Percentiles rank a stretch among this genome's conserved stretches.
phyloP scores from a whole-genome alignment of 2,113 vertebrate species.

The Callaeas wilsoni region DNA sequence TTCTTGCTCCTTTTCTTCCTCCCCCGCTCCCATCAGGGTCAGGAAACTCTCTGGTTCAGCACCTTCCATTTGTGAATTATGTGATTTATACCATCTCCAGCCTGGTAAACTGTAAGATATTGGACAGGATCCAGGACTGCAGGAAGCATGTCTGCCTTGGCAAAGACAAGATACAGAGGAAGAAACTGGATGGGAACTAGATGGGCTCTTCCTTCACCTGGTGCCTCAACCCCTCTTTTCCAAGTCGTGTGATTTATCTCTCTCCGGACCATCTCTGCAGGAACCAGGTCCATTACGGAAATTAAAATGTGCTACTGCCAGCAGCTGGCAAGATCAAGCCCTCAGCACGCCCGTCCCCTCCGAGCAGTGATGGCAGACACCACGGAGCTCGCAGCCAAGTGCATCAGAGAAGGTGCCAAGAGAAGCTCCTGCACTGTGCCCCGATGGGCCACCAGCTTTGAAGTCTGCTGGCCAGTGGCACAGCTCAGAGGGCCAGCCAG shows the following conservation, averaged over 20 bases:
- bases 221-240: neutral
- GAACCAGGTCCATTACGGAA: conserved; percentile 61
- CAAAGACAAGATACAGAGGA: neutral
- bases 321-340: conserved; percentile 39
- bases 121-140: neutral
- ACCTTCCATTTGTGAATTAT: neutral
- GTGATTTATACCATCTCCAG: neutral
- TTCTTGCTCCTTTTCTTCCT: neutral
- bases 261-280: neutral
- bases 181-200: conserved; percentile 15
- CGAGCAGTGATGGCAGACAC: neutral
- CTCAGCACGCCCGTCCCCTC: neutral
- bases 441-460: neutral
- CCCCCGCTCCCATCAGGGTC: neutral
- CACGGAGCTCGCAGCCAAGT: neutral
- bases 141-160: neutral
- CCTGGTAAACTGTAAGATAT: neutral
- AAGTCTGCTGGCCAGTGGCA: neutral
- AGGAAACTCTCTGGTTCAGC: neutral
- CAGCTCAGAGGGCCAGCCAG: neutral
- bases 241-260: conserved; percentile 28
- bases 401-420: neutral
- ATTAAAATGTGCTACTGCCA: conserved; percentile 64
- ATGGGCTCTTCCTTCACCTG: conserved; percentile 4
- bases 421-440: neutral